These are phyloP conservation scores for Pollimyrus isidori DNA, from an alignment of 2,113 vertebrate species.

Conservation along the genomic window DNA sequence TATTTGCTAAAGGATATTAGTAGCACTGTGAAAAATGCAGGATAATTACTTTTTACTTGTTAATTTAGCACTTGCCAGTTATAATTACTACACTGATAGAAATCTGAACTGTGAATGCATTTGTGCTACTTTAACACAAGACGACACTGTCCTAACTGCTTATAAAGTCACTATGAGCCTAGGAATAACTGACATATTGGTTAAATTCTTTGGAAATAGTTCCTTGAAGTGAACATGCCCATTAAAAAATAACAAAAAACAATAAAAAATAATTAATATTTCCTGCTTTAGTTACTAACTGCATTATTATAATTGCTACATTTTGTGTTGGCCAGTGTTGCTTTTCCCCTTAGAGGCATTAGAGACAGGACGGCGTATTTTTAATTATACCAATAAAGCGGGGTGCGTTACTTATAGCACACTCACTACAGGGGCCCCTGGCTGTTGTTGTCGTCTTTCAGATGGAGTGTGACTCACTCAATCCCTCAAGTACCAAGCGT, in stretches of 20 bases:
- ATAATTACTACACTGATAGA: background rate
- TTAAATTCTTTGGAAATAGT: background rate
- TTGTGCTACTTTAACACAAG: background rate
- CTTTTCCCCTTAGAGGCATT: background rate
- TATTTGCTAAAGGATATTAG: background rate
- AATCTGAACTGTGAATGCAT: background rate
- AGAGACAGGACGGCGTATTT: background rate
- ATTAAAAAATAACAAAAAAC: background rate
- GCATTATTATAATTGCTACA: background rate
- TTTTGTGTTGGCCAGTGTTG: background rate
- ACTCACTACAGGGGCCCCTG: slow-evolving; percentile 2
- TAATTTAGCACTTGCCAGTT: background rate
- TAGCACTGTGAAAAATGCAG: background rate
- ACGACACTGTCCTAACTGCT: background rate
- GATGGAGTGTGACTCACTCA: slow-evolving; percentile 6
- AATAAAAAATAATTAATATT: background rate
- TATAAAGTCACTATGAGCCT: background rate
- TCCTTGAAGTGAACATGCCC: background rate
- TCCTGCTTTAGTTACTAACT: background rate
- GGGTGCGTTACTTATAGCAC: background rate
- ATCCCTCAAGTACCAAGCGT: slow-evolving; percentile 11
- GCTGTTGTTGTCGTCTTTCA: background rate
- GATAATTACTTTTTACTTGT: background rate
- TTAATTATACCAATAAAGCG: background rate
- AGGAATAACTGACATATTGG: background rate